phyloP scores from a whole-genome alignment of 2,797 vertebrate genomes.

The Platalea minor region DNA sequence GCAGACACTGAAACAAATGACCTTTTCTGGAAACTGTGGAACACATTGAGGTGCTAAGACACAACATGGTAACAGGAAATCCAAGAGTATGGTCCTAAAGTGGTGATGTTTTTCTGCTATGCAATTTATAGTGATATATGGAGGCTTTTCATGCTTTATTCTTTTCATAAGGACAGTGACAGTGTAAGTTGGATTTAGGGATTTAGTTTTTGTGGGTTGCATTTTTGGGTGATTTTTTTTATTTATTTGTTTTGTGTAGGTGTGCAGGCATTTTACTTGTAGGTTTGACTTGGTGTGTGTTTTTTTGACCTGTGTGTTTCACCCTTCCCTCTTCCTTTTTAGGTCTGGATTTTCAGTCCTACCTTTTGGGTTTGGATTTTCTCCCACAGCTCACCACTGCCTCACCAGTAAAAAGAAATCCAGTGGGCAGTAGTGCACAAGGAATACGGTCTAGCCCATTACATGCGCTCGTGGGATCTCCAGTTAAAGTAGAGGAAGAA shows the following conservation, averaged over 20 bases:
- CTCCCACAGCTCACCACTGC: constrained; percentile 73
- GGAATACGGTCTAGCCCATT: constrained; percentile 80
- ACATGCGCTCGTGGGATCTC: constrained; percentile 74
- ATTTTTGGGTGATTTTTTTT: background rate
- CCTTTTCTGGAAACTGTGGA: background rate
- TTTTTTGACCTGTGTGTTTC: background rate
- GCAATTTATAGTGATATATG: background rate
- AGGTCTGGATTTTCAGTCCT: constrained; percentile 79
- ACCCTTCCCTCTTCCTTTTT: background rate
- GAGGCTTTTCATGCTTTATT: background rate
- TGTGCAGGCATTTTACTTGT: background rate
- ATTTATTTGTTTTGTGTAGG: background rate
- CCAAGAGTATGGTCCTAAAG: background rate
- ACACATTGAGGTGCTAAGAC: background rate
- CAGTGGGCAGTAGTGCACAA: constrained; percentile 63
- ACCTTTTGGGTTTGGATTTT: constrained; percentile 75
- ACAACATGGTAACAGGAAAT: background rate
- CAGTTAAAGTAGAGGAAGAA: constrained; percentile 87
- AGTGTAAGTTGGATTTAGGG: background rate
- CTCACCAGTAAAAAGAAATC: constrained; percentile 79
- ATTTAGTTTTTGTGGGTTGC: background rate
- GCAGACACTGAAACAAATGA: background rate
- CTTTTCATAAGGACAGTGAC: background rate
- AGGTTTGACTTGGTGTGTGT: background rate
- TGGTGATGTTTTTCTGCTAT: background rate